A percentile compares a stretch with the other conserved stretches of the same genome.
These are phyloP conservation scores for Colletes gigas DNA, from an alignment of 1,140 invertebrate genomes.

Conservation along the genomic window DNA sequence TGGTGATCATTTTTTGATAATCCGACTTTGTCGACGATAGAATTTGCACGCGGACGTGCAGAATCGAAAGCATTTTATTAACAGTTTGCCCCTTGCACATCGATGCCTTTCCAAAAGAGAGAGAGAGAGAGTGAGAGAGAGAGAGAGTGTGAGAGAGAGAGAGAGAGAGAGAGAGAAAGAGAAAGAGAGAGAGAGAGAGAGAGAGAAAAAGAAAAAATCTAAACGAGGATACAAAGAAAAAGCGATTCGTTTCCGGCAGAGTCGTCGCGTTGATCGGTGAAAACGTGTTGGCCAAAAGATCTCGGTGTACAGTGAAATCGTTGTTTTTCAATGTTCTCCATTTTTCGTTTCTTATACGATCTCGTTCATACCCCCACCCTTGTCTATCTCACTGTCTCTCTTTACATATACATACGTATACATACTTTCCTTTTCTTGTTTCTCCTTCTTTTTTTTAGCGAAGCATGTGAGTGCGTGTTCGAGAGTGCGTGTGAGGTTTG, in stretches of 20 bases:
- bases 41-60: constrained; percentile 15
- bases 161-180: background rate
- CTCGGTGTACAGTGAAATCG: constrained; percentile 78
- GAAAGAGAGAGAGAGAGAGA: background rate
- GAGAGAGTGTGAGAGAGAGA: too few species aligned
- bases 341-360: constrained; percentile 34
- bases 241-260: constrained; percentile 24
- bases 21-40: constrained; percentile 17
- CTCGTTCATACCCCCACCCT: constrained; percentile 45
- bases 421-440: constrained; percentile 17
- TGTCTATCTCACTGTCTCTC: constrained; percentile 53
- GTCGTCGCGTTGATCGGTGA: constrained; percentile 55
- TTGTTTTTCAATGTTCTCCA: constrained; percentile 70
- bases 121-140: too few species aligned
- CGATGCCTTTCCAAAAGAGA: constrained; percentile 14
- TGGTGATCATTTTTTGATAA: constrained; percentile 14
- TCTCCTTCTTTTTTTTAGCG: constrained; percentile 53
- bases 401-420: background rate
- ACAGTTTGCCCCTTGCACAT: constrained; percentile 16
- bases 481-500: constrained; percentile 51
- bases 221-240: constrained; percentile 5
- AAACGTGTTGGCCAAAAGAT: constrained; percentile 75
- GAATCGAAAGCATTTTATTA: constrained; percentile 18
- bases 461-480: constrained; percentile 64
- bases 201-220: background rate